These are phyloP conservation scores for Dendropsophus ebraccatus DNA, from an alignment of 2,113 vertebrate species.

Conservation along the genomic window DNA sequence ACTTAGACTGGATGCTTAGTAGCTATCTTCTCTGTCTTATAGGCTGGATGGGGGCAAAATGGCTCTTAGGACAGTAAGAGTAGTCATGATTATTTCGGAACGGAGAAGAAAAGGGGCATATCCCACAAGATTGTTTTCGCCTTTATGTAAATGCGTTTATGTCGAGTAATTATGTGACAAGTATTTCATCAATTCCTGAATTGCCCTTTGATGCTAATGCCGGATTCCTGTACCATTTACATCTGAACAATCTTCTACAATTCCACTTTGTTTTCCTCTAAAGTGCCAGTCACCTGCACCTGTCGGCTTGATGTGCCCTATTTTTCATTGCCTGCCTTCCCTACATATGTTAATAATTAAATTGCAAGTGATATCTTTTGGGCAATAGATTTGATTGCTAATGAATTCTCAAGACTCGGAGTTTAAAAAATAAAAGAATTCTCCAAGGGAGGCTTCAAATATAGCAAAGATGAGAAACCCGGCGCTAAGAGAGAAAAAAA, in stretches of 20 bases:
- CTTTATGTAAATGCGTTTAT: not conserved
- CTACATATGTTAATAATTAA: slow-evolving; percentile 41
- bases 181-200: not conserved
- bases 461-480: slow-evolving; percentile 36
- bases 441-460: slow-evolving; percentile 35
- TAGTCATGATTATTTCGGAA: not conserved
- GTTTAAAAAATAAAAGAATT: slow-evolving; percentile 37
- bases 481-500: slow-evolving; percentile 13
- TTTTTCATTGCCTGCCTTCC: slow-evolving; percentile 27
- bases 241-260: slow-evolving; percentile 9
- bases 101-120: not conserved
- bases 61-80: too few species aligned
- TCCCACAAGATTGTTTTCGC: not conserved
- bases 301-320: slow-evolving; percentile 30
- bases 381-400: slow-evolving; percentile 51
- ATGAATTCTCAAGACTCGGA: slow-evolving; percentile 40
- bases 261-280: slow-evolving; percentile 21
- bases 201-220: slow-evolving; percentile 8
- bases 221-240: not conserved
- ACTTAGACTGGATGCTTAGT: too few species aligned
- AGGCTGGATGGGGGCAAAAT: too few species aligned
- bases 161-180: slow-evolving; percentile 3
- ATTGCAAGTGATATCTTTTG: slow-evolving; percentile 47
- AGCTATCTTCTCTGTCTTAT: too few species aligned
- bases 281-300: slow-evolving; percentile 39